These are phyloP conservation scores for Pyrrhosoma nymphula DNA, from an alignment of 2,888 invertebrate species.

Conservation along the genomic window DNA sequence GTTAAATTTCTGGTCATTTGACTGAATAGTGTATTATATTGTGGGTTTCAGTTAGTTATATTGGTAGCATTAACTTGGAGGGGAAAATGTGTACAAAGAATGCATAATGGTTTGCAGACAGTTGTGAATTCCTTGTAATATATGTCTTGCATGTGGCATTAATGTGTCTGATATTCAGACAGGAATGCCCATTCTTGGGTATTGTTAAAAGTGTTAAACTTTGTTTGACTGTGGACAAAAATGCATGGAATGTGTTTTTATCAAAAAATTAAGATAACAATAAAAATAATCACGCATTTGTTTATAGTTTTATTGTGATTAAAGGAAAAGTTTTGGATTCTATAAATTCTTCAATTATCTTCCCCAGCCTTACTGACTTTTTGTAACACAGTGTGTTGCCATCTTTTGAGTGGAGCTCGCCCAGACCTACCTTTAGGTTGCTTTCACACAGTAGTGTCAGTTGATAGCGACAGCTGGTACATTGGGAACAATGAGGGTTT, in stretches of 20 bases:
- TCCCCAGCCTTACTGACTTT: too few relatives aligned
- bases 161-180: slow-evolving; percentile 66
- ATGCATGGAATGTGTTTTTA: slow-evolving; percentile 65
- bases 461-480: too few relatives aligned
- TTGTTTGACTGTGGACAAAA: slow-evolving; percentile 67
- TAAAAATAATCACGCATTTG: slow-evolving; percentile 41
- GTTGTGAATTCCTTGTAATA: slow-evolving; percentile 66
- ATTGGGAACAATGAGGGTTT: too few relatives aligned
- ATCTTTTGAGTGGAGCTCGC: too few relatives aligned
- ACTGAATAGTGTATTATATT: slow-evolving; percentile 64
- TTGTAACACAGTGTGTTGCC: too few relatives aligned
- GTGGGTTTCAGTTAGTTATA: slow-evolving; percentile 64
- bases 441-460: too few relatives aligned
- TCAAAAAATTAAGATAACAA: slow-evolving; percentile 62
- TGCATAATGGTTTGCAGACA: slow-evolving; percentile 57
- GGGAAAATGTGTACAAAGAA: slow-evolving; percentile 66
- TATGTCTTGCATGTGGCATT: slow-evolving; percentile 60
- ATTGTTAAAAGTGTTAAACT: slow-evolving; percentile 66
- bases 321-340: too few relatives aligned
- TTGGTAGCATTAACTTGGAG: slow-evolving; percentile 60
- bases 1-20: slow-evolving; percentile 65
- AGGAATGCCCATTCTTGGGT: slow-evolving; percentile 61
- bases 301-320: neutral
- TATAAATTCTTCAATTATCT: too few relatives aligned
- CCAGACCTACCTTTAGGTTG: too few relatives aligned